Conservation (phyloP, 2,113 vertebrate species). For the Elgaria multicarinata region DNA sequence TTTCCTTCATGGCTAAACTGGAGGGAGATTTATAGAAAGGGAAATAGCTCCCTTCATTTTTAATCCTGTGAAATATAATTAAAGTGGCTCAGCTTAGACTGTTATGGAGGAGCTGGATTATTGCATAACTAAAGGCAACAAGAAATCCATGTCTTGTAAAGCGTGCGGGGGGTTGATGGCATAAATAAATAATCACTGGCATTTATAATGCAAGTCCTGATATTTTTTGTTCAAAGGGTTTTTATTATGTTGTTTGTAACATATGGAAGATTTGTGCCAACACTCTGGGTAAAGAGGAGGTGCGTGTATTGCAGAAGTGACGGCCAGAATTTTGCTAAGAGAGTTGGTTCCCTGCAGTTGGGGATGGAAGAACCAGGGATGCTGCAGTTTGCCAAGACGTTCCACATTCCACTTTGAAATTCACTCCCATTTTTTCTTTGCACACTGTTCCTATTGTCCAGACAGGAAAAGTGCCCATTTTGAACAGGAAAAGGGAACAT, state of each 20-base stretch:
- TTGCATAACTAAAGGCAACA: conserved; percentile 1
- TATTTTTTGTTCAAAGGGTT: conserved; percentile 27
- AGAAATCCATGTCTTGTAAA: too few relatives aligned
- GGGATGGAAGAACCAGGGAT: too few relatives aligned
- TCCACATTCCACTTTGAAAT: too few relatives aligned
- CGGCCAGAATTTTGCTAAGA: too few relatives aligned
- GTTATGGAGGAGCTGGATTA: neutral
- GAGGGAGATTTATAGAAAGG: neutral
- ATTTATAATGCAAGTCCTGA: neutral
- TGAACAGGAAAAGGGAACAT: too few relatives aligned
- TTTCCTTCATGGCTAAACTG: neutral
- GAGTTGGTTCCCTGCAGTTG: too few relatives aligned
- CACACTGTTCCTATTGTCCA: too few relatives aligned
- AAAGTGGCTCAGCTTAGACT: conserved; percentile 22
- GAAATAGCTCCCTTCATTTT: neutral
- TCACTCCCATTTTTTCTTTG: too few relatives aligned
- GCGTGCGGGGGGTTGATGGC: neutral
- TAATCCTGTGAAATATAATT: conserved; percentile 21
- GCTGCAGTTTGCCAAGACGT: too few relatives aligned
- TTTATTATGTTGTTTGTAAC: neutral
- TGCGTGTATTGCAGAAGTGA: too few relatives aligned
- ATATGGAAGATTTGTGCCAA: neutral
- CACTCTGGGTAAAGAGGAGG: too few relatives aligned
- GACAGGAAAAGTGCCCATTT: too few relatives aligned
- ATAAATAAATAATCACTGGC: conserved; percentile 15